Base-by-base conservation (phyloP, 2,888 invertebrate genomes). In the Agrotis ipsilon region DNA sequence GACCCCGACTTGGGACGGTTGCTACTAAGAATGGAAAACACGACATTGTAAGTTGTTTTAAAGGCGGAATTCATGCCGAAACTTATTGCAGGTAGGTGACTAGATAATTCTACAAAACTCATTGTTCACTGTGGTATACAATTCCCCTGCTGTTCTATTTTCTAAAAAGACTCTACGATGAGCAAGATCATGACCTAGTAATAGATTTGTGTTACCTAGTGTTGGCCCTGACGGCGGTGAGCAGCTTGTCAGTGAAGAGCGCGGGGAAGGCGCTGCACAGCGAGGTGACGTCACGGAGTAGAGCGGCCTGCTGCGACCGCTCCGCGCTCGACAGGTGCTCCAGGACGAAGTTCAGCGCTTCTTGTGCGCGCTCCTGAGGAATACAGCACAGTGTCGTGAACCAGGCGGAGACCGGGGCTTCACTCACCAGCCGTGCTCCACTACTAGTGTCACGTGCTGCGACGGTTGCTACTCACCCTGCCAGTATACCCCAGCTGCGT, bases 261-360 rank as follows among this genome's bases (percentile, higher is more conserved):
- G 97, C 97, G 13, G 98, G 98, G 94, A 98, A 98, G 62, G 97
- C 97, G 88, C 98, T 97, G 90, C 98, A 98, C 32, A 99, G 96
- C 27, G 97, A 96, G 7, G 98, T 98, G 57, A 98, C 98, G 91
- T 98, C 98, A 75, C 98, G 97, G 87, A 98, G 94, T 79, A 98
- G 94, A 43, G 97, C 97, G 51, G 98, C 97, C 90, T 98, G 98
- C 73, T 97, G 97, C 49, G 97, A 97, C 83, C 97, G 96, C 91
- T 98, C 98, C 11, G 97, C 97, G 80, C 96, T 96, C 68, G 97
- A 96, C 82, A 98, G 95, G 85, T 98, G 97, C 89, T 98, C 97
- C 82, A 98, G 96, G 70, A 98, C 97, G 93, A 98, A 98, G 93
- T 98, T 98, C 80, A 98, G 92, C 11, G 98, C 98, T 87, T 98